Base-by-base conservation (phyloP, 2,113 vertebrate species). In the Microcebus jonahi region DNA sequence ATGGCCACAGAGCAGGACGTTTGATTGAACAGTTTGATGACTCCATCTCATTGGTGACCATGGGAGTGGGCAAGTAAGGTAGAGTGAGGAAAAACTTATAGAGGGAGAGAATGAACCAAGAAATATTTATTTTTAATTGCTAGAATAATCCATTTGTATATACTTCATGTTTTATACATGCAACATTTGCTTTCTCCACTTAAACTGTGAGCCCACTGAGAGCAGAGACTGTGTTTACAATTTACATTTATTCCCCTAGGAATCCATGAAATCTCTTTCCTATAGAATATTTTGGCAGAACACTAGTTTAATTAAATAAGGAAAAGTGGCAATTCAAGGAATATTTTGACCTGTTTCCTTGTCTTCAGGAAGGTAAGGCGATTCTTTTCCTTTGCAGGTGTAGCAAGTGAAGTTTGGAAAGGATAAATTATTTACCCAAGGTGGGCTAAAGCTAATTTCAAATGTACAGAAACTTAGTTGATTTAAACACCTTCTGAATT, bases 101-200 rank as follows among this genome's bases (percentile, higher is more conserved):
- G 36, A 79, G 59, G 15, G 88, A 87, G 55, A 96, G 21, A n/a
- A 76, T 93, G 18, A 92, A 57, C 20, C 34, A 21, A 79, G 31
- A 70, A 20, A 45, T n/a, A 70, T 75, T 90, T 59, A 81, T 92
- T 88, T 96, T 79, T 92, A 93, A 73, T 88, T 76, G 48, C 61
- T 90, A 65, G 25, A n/a, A 34, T 70, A 77, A 75, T 11, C 13
- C 8, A 68, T 80, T 21, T 73, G n/a, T 18, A 20, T 86, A 36
- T 25, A 67, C 8, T 53, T 14, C 6, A n/a, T 36, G 9, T 45
- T 96, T 39, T 55, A 63, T 23, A 34, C 45, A 87, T 67, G n/a
- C 25, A 48, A 73, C 4, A 31, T 80, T 87, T 76, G 8, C n/a
- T 86, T 92, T 59, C 36, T 77, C 23, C 23, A 39, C 23, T 92